Base-by-base conservation (phyloP, 2,888 invertebrate species). In the Drosophila nigricruria region DNA sequence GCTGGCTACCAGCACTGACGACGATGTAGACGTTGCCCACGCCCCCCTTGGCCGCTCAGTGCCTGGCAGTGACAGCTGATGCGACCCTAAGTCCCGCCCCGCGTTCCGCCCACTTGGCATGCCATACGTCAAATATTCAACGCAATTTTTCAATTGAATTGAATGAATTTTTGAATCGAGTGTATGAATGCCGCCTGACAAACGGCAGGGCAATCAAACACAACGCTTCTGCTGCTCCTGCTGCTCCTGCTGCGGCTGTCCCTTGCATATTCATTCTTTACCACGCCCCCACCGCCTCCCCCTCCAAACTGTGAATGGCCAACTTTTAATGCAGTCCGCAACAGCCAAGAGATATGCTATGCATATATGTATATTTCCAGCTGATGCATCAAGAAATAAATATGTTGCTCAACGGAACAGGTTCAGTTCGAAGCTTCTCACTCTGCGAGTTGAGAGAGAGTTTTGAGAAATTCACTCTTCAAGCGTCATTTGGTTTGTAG, bases 91-190 rank as follows among this genome's bases (percentile, higher is more conserved):
- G 27, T 30, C 49, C 49, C 18, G 30, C 18, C 18, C 34, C 23
- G 16, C 6, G 23, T 14, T 50, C 58, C 53, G 40, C 52, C 45
- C 59, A 40, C 30, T 36, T 38, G 27, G 42, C 54, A 53, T 42
- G 66, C 72, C 77, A 83, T 83, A 71, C 84, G 77, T 83, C 81
- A 83, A 83, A 83, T 81, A 87, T 83, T 76, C 81, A 73, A 68
- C 56, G 82, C 79, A 76, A 87, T 87, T 87, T 83, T 83, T 87
- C 83, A 83, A 83, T 83, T 87, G 83, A 83, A 87, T 83, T 87
- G 87, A 82, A 82, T 82, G 86, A 85, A 82, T 73, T 86, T 81
- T 69, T 79, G 83, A 73, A 86, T 73, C 71, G 82, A 82, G 65
- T 77, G 80, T 62, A 82, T 64, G 81, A 79, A 70, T 76, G 82